Base-by-base conservation (phyloP, 2,888 invertebrate genomes). In the Allygus modestus region DNA sequence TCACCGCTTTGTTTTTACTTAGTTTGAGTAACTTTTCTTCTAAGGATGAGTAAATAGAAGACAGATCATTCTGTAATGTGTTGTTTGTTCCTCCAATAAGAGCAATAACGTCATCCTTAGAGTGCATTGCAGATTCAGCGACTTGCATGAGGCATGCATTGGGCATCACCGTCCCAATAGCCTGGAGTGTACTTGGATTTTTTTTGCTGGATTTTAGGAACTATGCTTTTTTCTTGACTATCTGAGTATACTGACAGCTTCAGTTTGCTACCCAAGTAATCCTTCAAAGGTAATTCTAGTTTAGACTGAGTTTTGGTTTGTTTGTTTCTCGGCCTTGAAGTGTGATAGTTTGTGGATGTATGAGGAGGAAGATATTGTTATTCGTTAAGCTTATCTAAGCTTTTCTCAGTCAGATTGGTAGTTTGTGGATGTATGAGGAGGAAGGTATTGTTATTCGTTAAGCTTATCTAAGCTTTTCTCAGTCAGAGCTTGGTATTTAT, bases 41-140 rank as follows among this genome's bases (percentile, higher is more conserved):
- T 2, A 73, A n/a, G 4, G 69, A 31, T 31, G 31, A 69, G 33
- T 69, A 31, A 31, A 69, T 31, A 5, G 69, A 31, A 17, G 69
- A 31, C 33, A 69, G 17, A 15, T 69, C 69, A 31, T n/a, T 2
- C 7, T 2, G 17, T 15, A 54, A 23, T 37, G 69, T 69, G 17
- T 69, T 31, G 23, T 69, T 69, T 20, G 69, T 33, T 15, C 69
- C 69, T 20, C 69, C 69, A 17, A 69, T 31, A 4, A 69, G 31
- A 7, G n/a, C 17, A 17, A 69, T 31, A 2, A 69, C 69, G 5
- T 69, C 69, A 31, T 69, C 69, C 69, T 31, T 69, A 1, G 69
- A 69, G 2, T 17, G 31, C 11, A 69, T 0, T 31, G 69, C 69
- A 1, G 69, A 15, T n/a, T 69, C 37, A n/a, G 17, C n/a, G 9